Conservation (phyloP, 2,113 vertebrate genomes). For the Platysternon megacephalum region DNA sequence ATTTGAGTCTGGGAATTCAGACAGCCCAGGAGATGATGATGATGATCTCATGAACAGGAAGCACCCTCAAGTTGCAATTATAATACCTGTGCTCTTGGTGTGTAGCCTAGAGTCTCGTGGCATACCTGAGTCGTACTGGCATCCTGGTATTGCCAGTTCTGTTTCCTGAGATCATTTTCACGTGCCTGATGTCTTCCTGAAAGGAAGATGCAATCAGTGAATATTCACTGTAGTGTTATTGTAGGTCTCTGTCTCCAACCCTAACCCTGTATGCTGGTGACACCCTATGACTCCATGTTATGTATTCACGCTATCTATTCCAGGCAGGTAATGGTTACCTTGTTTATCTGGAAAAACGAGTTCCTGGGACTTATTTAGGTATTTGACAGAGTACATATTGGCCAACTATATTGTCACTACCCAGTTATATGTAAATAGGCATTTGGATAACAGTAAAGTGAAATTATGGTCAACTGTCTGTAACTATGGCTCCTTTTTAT, state of each 20-base stretch:
- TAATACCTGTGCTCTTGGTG: neutral
- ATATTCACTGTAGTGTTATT: neutral
- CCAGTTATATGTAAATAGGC: neutral
- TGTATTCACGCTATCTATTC: neutral
- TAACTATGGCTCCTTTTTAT: neutral
- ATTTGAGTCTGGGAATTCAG: neutral
- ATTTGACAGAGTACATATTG: neutral
- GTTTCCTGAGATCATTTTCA: neutral
- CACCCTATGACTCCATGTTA: neutral
- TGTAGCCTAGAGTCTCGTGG: neutral
- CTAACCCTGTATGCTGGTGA: neutral
- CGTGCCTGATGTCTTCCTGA: neutral
- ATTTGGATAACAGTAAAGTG: neutral
- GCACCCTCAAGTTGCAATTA: neutral
- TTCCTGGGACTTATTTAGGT: constrained; percentile 14
- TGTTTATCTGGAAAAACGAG: constrained; percentile 55
- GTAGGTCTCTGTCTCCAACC: neutral
- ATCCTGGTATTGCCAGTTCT: neutral
- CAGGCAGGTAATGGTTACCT: neutral
- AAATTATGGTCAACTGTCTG: neutral
- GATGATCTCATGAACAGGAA: constrained; percentile 51
- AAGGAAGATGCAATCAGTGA: neutral
- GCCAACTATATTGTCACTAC: neutral
- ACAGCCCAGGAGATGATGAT: neutral
- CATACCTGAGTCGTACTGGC: neutral